phyloP scores from a whole-genome alignment of 2,113 vertebrate genomes.

The Paramisgurnus dabryanus region DNA sequence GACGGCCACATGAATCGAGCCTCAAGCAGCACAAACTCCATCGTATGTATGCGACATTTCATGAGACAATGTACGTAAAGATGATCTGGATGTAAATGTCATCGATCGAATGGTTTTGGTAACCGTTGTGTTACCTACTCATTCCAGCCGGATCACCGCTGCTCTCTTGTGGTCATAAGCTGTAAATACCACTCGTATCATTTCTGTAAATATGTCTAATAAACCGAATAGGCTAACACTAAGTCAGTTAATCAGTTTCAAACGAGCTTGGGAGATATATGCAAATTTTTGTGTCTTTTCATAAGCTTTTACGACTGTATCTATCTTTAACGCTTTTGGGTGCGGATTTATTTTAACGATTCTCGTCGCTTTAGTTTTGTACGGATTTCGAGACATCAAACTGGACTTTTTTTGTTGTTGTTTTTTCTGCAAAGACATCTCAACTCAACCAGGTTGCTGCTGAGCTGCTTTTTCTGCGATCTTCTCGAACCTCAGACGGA shows the following conservation, averaged over 20 bases:
- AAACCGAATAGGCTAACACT: constrained; percentile 66
- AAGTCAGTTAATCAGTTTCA: constrained; percentile 65
- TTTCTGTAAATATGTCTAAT: constrained; percentile 71
- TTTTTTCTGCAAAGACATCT: constrained; percentile 44
- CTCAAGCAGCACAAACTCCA: neutral
- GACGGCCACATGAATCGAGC: no score
- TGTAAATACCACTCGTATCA: constrained; percentile 62
- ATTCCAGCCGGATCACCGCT: constrained; percentile 48
- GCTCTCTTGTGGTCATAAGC: constrained; percentile 73
- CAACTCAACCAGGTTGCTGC: constrained; percentile 48
- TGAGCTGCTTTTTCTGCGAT: constrained; percentile 17
- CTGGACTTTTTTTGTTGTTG: constrained; percentile 15
- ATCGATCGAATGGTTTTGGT: neutral
- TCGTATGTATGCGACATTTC: no score
- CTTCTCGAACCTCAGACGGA: neutral
- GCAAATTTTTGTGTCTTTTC: constrained; percentile 62
- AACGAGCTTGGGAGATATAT: constrained; percentile 71
- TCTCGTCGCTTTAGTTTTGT: constrained; percentile 46
- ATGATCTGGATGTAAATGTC: no score
- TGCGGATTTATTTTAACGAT: constrained; percentile 33
- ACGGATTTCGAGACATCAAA: constrained; percentile 24
- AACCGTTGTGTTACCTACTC: neutral
- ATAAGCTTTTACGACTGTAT: constrained; percentile 63
- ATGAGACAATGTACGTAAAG: no score
- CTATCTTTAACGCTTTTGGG: constrained; percentile 40